Conservation (phyloP, 2,113 vertebrate genomes). For the Murina feae region DNA sequence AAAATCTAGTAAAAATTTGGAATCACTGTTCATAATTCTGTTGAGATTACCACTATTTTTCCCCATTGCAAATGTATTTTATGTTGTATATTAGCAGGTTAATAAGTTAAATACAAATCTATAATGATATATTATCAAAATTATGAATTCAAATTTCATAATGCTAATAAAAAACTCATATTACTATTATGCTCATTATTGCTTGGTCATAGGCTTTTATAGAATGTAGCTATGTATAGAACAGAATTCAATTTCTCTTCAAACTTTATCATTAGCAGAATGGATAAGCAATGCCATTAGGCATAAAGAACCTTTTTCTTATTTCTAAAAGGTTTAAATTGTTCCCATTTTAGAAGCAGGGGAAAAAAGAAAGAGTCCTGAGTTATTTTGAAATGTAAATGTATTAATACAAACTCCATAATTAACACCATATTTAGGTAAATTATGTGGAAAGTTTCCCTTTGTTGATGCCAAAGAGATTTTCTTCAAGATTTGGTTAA, state of each 20-base stretch:
- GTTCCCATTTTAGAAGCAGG: not conserved
- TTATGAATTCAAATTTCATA: not conserved
- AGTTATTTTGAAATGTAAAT: not conserved
- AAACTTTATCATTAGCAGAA: not conserved
- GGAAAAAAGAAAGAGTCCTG: not conserved
- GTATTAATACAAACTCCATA: not conserved
- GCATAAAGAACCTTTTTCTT: not conserved
- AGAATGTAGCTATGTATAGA: not conserved
- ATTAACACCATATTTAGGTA: not conserved
- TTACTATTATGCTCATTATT: not conserved
- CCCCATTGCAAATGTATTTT: not conserved
- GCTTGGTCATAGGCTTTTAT: not conserved
- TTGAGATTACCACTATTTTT: not conserved
- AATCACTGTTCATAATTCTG: not conserved
- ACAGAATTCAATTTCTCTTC: not conserved
- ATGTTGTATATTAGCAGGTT: not conserved
- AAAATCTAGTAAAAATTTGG: not conserved
- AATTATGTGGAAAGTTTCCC: not conserved
- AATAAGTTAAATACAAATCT: not conserved
- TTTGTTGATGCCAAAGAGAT: not conserved
- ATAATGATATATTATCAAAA: not conserved
- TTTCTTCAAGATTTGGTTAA: not conserved
- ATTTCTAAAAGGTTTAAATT: not conserved
- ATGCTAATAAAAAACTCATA: not conserved
- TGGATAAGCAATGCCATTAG: not conserved